Conservation (phyloP, 1,140 invertebrate species). For the Ips typographus region DNA sequence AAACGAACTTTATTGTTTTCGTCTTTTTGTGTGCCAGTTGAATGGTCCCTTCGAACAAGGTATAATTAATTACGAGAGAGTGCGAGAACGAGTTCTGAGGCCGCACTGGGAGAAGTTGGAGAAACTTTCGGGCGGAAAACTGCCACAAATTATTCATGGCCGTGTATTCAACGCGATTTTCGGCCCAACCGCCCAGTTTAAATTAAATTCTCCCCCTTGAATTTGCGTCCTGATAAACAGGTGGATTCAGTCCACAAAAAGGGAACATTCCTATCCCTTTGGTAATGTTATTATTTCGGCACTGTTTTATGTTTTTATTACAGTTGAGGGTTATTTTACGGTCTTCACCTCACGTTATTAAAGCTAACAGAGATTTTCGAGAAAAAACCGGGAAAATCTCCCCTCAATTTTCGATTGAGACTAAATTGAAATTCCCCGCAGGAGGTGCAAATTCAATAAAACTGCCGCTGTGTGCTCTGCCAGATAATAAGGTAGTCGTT, state of each 20-base stretch:
- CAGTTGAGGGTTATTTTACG: too few relatives aligned
- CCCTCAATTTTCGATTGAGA: too few relatives aligned
- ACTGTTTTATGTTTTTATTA: too few relatives aligned
- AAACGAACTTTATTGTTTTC: constrained; percentile 4
- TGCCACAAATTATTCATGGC: constrained; percentile 29
- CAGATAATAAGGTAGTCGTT: too few relatives aligned
- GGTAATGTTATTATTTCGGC: too few relatives aligned
- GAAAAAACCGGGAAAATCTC: too few relatives aligned
- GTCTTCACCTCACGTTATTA: too few relatives aligned
- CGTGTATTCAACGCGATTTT: constrained; percentile 27
- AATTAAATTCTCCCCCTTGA: constrained; percentile 17
- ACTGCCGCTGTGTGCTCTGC: too few relatives aligned
- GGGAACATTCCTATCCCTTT: too few relatives aligned
- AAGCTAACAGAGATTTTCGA: too few relatives aligned
- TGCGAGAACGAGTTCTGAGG: constrained; percentile 7
- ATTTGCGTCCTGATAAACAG: constrained; percentile 17
- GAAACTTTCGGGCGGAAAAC: constrained; percentile 28
- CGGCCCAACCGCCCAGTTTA: constrained; percentile 10
- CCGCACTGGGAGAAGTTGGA: constrained; percentile 14
- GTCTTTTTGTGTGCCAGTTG: neutral
- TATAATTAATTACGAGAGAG: constrained; percentile 11
- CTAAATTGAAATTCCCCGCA: too few relatives aligned
- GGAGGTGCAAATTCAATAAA: too few relatives aligned
- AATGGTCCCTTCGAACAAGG: constrained; percentile 2
- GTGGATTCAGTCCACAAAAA: neutral